phyloP scores from a whole-genome alignment of 2,888 invertebrate species.

The Cephus nigrinus region DNA sequence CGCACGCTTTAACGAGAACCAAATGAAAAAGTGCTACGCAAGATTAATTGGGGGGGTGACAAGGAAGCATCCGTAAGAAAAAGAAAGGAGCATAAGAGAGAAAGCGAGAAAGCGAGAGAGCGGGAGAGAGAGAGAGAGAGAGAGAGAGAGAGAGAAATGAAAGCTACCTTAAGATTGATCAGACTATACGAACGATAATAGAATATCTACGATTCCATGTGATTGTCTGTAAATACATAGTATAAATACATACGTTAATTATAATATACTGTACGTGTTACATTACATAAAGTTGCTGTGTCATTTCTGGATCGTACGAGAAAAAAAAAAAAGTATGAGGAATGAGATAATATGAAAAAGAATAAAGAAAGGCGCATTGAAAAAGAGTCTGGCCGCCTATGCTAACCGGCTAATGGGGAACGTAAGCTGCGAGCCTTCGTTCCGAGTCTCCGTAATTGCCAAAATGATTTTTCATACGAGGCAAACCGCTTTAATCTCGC shows the following conservation, averaged over 20 bases:
- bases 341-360: background rate
- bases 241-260: slow-evolving; percentile 62
- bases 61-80: slow-evolving; percentile 8
- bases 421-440: background rate
- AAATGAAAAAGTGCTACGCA: background rate
- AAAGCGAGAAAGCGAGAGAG: too few species aligned
- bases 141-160: too few species aligned
- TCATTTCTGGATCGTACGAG: slow-evolving; percentile 49
- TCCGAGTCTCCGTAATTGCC: background rate
- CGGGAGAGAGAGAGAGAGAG: too few species aligned
- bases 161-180: slow-evolving; percentile 21
- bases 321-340: background rate
- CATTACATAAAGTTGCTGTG: slow-evolving; percentile 62
- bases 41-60: background rate
- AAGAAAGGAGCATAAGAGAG: slow-evolving; percentile 7
- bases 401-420: slow-evolving; percentile 52
- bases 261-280: slow-evolving; percentile 65
- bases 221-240: slow-evolving; percentile 66
- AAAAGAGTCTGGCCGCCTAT: slow-evolving; percentile 62
- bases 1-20: slow-evolving; percentile 10
- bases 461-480: background rate
- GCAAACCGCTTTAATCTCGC: background rate
- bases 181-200: slow-evolving; percentile 61
- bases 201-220: slow-evolving; percentile 64
- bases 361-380: slow-evolving; percentile 19